phyloP scores from a whole-genome alignment of 2,797 vertebrate species.

The Anguilla pacifica region DNA sequence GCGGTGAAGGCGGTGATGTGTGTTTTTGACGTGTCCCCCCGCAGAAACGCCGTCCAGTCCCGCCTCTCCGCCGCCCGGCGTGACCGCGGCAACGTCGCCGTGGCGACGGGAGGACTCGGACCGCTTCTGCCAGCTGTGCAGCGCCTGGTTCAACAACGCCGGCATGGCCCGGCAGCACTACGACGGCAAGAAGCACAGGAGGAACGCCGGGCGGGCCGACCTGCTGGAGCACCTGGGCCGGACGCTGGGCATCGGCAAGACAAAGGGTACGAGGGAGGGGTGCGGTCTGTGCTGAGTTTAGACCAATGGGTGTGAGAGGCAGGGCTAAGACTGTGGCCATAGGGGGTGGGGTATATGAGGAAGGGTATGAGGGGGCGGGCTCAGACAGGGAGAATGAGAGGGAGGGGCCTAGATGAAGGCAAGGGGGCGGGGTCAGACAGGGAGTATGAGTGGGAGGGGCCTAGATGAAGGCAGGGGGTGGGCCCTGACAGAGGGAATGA shows the following conservation, averaged over 20 bases:
- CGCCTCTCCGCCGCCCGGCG: constrained; percentile 45
- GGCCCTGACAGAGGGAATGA: no score
- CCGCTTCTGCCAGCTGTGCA: constrained; percentile 77
- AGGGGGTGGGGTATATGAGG: no score
- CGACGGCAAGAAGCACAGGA: constrained; percentile 82
- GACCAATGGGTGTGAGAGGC: constrained; percentile 38
- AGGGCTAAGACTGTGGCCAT: no score
- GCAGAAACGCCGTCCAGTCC: constrained; percentile 62
- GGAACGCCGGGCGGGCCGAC: constrained; percentile 76
- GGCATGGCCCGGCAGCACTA: constrained; percentile 84
- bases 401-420: no score
- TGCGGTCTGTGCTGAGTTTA: not conserved
- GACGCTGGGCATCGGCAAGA: constrained; percentile 72
- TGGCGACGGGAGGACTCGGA: constrained; percentile 71
- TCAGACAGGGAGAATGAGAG: no score
- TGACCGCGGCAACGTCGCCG: constrained; percentile 46
- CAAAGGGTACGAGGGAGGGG: constrained; percentile 64
- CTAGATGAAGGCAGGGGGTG: not conserved
- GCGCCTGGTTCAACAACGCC: constrained; percentile 83
- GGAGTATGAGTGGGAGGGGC: not conserved
- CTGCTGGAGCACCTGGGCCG: constrained; percentile 78
- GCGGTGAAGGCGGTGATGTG: not conserved
- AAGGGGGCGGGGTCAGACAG: not conserved
- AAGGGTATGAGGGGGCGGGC: no score
- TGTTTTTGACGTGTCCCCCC: not conserved